phyloP scores from a whole-genome alignment of 1,140 invertebrate species.

The Drosophila lowei region DNA sequence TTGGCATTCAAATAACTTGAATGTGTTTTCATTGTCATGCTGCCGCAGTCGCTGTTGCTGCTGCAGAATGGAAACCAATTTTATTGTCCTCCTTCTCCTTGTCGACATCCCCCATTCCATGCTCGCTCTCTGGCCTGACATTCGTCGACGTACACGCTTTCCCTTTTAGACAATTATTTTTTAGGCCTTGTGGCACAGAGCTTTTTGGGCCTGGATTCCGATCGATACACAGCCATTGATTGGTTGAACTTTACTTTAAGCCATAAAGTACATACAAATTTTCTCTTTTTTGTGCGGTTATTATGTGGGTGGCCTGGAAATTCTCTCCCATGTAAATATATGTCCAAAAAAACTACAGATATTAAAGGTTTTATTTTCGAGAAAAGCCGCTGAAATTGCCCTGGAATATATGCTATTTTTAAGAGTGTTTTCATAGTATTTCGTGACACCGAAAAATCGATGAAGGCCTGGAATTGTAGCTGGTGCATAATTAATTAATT shows the following conservation, averaged over 20 bases:
- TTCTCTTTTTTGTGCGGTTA: too few relatives aligned
- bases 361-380: too few relatives aligned
- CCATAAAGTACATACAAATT: too few relatives aligned
- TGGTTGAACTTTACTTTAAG: too few relatives aligned
- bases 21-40: constrained; percentile 44
- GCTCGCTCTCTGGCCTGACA: constrained; percentile 37
- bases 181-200: constrained; percentile 17
- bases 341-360: too few relatives aligned
- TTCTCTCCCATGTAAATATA: too few relatives aligned
- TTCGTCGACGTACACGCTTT: constrained; percentile 54
- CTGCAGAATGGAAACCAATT: constrained; percentile 59
- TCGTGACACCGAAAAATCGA: neutral
- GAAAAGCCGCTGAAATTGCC: too few relatives aligned
- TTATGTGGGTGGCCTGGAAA: too few relatives aligned
- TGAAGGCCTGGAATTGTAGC: constrained; percentile 2
- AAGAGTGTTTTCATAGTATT: neutral
- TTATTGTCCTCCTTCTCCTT: constrained; percentile 33
- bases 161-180: constrained; percentile 59
- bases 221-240: constrained; percentile 26
- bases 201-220: too few relatives aligned
- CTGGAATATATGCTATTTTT: too few relatives aligned
- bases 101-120: neutral
- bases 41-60: constrained; percentile 5
- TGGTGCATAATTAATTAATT: constrained; percentile 53
- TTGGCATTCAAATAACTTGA: constrained; percentile 58